Base-by-base conservation (phyloP, 2,888 invertebrate species). In the Seira musarum region DNA sequence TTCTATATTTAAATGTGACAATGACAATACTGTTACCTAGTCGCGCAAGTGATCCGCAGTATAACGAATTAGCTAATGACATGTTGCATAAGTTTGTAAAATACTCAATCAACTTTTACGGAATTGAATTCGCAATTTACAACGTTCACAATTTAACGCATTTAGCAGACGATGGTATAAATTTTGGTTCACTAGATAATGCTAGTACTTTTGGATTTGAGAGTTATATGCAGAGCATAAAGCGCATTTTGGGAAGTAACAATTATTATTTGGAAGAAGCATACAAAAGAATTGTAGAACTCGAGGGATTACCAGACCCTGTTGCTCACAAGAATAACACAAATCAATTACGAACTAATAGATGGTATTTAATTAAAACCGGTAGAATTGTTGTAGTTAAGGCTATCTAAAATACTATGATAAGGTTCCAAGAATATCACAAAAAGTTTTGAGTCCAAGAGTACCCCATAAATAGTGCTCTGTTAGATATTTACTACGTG, bases 181-280 rank as follows among this genome's bases (percentile, higher is more conserved):
- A 15, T 6, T 70, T 21, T 25, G 77, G 81, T 21, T 15, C 10
- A 22, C 30, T 81, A 17, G 81, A 81, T 15, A 66, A 65, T 22
- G 19, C 24, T 6, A 81, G 81, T 66, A 73, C 77, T 1, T 81
- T 81, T 63, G 1, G 40, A 22, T 81, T 81, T 70, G 81, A 81
- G 63, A 73, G 30, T 8, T 77, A 22, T 49, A 72, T 81, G 72
- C 73, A 77, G 57, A 35, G 10, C 21, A 35, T 81, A 8, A 77
- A 77, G 19, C 6, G 35, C 25, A 60, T 74, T 10, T 1, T 81
- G 1, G 10, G 74, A 6, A 15, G 30, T 2, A 46, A 69, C 8
- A 57, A 53, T 65, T 19, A 25, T 25, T 49, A 69, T n/a, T n/a
- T 81, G 10, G 69, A 76, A 21, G 77, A 81, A 22, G 77, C 25